Base-by-base conservation (phyloP, 2,888 invertebrate genomes). In the Eulithis testata region DNA sequence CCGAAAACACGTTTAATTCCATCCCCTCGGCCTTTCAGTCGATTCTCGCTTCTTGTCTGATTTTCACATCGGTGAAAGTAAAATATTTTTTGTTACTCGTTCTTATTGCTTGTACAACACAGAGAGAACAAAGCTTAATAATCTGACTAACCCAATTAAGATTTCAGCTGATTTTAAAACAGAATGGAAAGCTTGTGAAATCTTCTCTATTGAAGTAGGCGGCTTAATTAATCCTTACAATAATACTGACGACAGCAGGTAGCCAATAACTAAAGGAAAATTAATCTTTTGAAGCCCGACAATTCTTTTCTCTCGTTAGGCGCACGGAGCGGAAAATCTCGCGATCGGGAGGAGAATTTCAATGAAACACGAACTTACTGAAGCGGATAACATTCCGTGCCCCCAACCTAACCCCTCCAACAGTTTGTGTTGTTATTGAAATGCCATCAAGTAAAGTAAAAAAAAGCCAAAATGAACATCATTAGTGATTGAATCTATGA, bases 281-380 rank as follows among this genome's bases (percentile, higher is more conserved):
- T 11, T 49, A 49, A 82, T 84, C 77, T 77, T 77, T 55, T 75
- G 80, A 83, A 83, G 71, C 81, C 83, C 69, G 53, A 27, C 69
- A 68, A 69, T 73, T 70, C 73, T 68, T 72, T 69, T 64, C 63
- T 67, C 47, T 52, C 52, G 36, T 43, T 31, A 12, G 27, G 27
- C 44, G 50, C 58, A 79, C 78, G 76, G 68, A 69, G 77, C 76
- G 79, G 81, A 76, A 81, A 83, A 80, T 75, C 74, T 70, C 67
- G 62, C 53, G 74, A 66, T 75, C 70, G 68, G 58, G 66, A 59
- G 50, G 63, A 70, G 82, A 81, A 82, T 82, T 73, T 77, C 76
- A 82, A 82, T 82, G 76, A 82, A 74, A 40, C 57, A 58, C 21
- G 49, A 12, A 37, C 21, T 43, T 4, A 31, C 7, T 31, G 63